These are phyloP conservation scores for Neodiprion lecontei DNA, from an alignment of 1,140 invertebrate genomes.

Conservation along the genomic window DNA sequence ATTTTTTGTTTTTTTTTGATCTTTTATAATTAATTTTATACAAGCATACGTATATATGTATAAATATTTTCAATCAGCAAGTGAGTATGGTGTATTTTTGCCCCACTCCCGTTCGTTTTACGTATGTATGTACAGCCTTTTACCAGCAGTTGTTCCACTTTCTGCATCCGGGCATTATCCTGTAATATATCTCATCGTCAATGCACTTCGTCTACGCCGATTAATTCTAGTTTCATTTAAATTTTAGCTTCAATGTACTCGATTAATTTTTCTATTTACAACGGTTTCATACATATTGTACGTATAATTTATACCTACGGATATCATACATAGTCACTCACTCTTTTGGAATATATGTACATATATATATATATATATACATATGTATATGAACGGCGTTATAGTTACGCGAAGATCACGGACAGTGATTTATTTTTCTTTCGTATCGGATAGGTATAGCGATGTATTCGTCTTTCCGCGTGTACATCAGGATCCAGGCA, in stretches of 20 bases:
- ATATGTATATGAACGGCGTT: neutral
- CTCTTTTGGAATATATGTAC: too few relatives aligned
- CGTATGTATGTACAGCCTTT: neutral
- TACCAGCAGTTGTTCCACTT: neutral
- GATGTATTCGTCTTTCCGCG: too few relatives aligned
- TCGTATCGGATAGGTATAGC: too few relatives aligned
- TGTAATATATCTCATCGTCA: neutral
- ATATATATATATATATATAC: too few relatives aligned
- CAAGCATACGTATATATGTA: neutral
- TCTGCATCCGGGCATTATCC: neutral
- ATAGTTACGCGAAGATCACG: neutral
- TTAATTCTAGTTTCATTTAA: neutral
- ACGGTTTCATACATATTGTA: neutral
- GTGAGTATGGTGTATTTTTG: slow-evolving; percentile 34
- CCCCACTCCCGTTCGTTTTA: neutral
- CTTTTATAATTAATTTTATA: neutral
- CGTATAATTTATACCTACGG: too few relatives aligned
- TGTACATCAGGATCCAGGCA: too few relatives aligned
- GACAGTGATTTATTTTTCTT: too few relatives aligned
- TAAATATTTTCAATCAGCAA: slow-evolving; percentile 48
- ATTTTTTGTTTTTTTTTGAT: slow-evolving; percentile 34
- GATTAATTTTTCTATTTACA: neutral
- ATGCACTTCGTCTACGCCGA: neutral
- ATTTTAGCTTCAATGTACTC: neutral
- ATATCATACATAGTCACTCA: neutral